Base-by-base conservation (phyloP, 2,113 vertebrate species). In the Callopanchax toddi region DNA sequence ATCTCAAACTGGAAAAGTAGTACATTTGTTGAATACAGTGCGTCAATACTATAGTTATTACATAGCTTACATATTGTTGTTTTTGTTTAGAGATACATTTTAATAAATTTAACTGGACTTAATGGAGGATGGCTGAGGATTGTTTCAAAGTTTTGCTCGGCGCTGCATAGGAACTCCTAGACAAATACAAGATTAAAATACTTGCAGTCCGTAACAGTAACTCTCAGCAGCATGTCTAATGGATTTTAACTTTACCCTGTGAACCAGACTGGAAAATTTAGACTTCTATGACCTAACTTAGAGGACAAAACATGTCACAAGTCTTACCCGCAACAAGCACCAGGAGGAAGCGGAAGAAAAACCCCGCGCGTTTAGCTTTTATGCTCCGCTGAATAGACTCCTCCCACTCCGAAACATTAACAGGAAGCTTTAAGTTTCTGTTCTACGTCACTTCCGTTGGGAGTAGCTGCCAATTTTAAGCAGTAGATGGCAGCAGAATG, bases 101-200 rank as follows among this genome's bases (percentile, higher is more conserved):
- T 3, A 3, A 3, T 2, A 0, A 29, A 15, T 16, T 0, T 0
- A 0, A 0, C 0, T 0, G 0, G 7, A 51, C 18, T 40, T 4
- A 34, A 0, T 11, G 48, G 0, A 1, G 55, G 86, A 88, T 88
- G 84, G 71, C 11, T 43, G 0, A 34, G n/a, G 86, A 88, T 88
- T 74, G 12, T 0, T 10, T 2, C 0, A n/a, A 7, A 16, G 20
- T 0, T 6, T 1, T 9, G 15, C 3, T 8, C 3, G 4, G 3
- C 16, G 25, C 18, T n/a, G 25, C n/a, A 17, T 6, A 1, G 1
- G 4, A 18, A 26, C 15, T 6, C 18, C 18, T 3, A 25, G 22
- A 32, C 43, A 2, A 6, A 7, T 0, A 0, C 0, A 11, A 6
- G 0, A 15, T 2, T n/a, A n/a, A 64, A 11, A 40, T 0, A 40